Percentiles rank a stretch among this genome's conserved stretches.
These are phyloP conservation scores for Platycercus adscitus DNA, from an alignment of 2,113 vertebrate genomes.

Conservation along the genomic window DNA sequence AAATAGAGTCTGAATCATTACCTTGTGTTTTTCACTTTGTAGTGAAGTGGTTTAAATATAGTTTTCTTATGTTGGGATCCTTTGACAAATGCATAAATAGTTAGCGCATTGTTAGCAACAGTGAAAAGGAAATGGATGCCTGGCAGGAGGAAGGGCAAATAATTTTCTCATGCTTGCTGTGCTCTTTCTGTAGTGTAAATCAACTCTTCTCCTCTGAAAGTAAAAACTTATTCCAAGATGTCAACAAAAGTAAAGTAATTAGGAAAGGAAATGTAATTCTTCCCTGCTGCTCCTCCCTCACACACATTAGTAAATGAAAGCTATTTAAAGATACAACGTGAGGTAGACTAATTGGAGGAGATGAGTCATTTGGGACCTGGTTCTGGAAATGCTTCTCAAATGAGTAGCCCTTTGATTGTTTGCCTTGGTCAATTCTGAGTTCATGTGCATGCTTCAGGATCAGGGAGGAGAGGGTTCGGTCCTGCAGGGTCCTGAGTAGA, in stretches of 20 bases:
- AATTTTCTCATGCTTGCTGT: slow-evolving; percentile 72
- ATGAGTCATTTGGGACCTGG: slow-evolving; percentile 56
- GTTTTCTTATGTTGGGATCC: slow-evolving; percentile 48
- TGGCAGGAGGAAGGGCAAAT: slow-evolving; percentile 70
- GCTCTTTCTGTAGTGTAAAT: slow-evolving; percentile 67
- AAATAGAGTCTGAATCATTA: slow-evolving; percentile 67
- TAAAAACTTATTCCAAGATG: slow-evolving; percentile 58
- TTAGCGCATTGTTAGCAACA: slow-evolving; percentile 65
- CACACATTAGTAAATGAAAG: slow-evolving; percentile 35
- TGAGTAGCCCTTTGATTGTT: slow-evolving; percentile 44
- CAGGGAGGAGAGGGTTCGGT: background rate
- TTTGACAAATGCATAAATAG: slow-evolving; percentile 70
- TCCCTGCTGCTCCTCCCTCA: slow-evolving; percentile 10
- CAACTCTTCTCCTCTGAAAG: slow-evolving; percentile 60
- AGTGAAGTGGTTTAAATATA: slow-evolving; percentile 65
- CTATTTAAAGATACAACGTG: slow-evolving; percentile 58
- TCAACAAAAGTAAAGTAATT: slow-evolving; percentile 66
- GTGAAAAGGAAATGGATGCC: slow-evolving; percentile 67
- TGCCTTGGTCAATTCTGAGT: background rate
- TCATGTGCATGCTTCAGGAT: background rate
- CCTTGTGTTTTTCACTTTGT: slow-evolving; percentile 67
- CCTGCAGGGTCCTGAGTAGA: background rate
- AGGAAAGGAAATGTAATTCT: slow-evolving; percentile 65
- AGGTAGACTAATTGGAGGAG: slow-evolving; percentile 48
- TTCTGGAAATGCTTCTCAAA: slow-evolving; percentile 50